phyloP scores from a whole-genome alignment of 2,888 invertebrate species.

The Amitus sp. region DNA sequence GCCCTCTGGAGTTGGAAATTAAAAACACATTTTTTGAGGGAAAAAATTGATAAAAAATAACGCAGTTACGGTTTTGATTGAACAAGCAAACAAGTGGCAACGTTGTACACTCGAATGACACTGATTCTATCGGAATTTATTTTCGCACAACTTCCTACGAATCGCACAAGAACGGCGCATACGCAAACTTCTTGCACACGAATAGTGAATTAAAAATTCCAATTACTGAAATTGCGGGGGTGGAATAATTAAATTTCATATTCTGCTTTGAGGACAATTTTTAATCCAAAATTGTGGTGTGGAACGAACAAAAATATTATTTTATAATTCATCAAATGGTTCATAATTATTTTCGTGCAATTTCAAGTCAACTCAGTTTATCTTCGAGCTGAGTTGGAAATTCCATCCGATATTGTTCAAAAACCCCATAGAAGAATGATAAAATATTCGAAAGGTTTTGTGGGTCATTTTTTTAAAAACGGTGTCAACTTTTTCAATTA shows the following conservation, averaged over 20 bases:
- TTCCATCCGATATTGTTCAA: too few species aligned
- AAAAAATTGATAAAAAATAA: too few species aligned
- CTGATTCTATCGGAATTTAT: constrained; percentile 25
- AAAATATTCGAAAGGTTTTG: constrained; percentile 14
- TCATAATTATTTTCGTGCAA: too few species aligned
- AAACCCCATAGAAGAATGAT: too few species aligned
- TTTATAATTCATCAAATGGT: background rate
- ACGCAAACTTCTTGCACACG: background rate
- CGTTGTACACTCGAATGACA: constrained; percentile 18
- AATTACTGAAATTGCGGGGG: too few species aligned
- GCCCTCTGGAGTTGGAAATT: too few species aligned
- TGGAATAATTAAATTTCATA: too few species aligned
- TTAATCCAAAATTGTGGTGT: background rate
- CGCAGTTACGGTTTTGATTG: too few species aligned
- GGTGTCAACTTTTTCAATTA: constrained; percentile 26
- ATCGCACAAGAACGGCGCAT: background rate
- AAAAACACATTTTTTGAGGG: too few species aligned
- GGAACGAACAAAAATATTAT: background rate
- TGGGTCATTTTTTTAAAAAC: constrained; percentile 25
- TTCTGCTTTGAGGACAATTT: too few species aligned
- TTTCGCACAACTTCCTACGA: constrained; percentile 7
- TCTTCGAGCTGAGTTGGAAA: too few species aligned
- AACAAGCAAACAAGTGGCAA: constrained; percentile 6
- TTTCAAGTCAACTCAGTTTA: too few species aligned
- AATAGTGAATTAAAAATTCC: background rate